Percentiles rank a stretch among this genome's conserved stretches.
Conservation (phyloP, 2,113 vertebrate species). For the Lophura nycthemera region DNA sequence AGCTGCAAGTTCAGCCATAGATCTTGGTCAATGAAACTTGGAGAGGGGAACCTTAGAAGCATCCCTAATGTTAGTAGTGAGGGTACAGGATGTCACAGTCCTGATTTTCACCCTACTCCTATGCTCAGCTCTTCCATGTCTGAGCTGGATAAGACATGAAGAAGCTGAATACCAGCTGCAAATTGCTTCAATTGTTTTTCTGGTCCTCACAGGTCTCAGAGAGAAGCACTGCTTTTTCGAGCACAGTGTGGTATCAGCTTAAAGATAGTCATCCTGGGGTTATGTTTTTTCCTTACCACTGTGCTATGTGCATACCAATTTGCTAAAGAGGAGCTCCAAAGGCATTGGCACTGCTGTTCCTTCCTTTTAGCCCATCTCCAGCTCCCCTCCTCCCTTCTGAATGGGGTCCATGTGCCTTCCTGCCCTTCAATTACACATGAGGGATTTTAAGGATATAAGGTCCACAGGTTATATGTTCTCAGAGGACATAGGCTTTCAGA, state of each 20-base stretch:
- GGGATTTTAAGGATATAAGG: background rate
- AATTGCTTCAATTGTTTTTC: background rate
- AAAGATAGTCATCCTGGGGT: background rate
- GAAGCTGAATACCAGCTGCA: background rate
- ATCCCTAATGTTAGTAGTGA: background rate
- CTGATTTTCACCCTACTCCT: background rate
- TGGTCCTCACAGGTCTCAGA: background rate
- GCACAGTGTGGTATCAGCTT: background rate
- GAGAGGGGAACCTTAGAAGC: background rate
- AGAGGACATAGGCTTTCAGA: background rate
- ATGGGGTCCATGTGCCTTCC: background rate
- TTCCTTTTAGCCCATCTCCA: background rate
- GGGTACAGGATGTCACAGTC: background rate
- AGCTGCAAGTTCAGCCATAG: background rate
- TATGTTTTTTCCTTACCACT: background rate
- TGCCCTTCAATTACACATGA: background rate
- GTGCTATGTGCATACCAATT: rapidly evolving
- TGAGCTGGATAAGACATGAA: background rate
- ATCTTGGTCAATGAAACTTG: background rate
- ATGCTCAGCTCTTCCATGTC: background rate
- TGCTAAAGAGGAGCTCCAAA: background rate
- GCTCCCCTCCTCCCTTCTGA: background rate
- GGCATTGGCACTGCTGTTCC: no score
- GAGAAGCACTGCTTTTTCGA: background rate
- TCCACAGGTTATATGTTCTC: background rate